Evolutionary conservation across 1,140 invertebrate genomes (phyloP), one percentile per base, ranked within the genome.

Genomic region (Drosophila truncata): DNA sequence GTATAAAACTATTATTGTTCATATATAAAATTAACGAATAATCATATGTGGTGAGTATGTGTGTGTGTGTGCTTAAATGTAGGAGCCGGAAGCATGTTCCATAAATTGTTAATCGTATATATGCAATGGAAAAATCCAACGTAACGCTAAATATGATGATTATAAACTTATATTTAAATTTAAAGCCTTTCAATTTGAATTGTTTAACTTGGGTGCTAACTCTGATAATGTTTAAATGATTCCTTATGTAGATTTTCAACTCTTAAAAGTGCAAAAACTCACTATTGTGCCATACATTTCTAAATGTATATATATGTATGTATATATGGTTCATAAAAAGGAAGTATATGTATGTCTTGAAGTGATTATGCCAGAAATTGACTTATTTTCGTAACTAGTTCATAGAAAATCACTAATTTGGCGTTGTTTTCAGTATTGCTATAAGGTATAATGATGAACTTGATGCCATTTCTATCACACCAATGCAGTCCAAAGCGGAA

Each of bases 401-500:
- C 33, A 59, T 70, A 88, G 74, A 88, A 88, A 85, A 88, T 88
- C 85, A 90, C 85, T 88, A 90, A 75, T 88, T 88, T 88, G 85
- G 85, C 85, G 71, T 85, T 69, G 70, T 67, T 88, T 71, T 59
- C 29, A 88, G 57, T 87, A 87, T 87, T 90, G 84, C 84, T 87
- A 82, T 82, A 61, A 61, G 60, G 59, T 76, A 67, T 61, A 80
- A 60, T 81, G 64, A 80, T 67, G 83, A 50, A 31, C 77, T 80
- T 90, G 66, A 85, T 85, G 81, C 31, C 59, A 37, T 39, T 47
- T 37, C 49, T 69, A 88, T 90, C 85, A 88, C 85, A 85, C 76
- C 81, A 78, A 75, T 85, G 74, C 85, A 88, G 85, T 90, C 85
- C 81, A 81, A 78, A 71, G 57, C 52, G 80, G 57, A 76, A 81